These are phyloP conservation scores for Toxonevra muliebris DNA, from an alignment of 2,888 invertebrate genomes.

Conservation along the genomic window DNA sequence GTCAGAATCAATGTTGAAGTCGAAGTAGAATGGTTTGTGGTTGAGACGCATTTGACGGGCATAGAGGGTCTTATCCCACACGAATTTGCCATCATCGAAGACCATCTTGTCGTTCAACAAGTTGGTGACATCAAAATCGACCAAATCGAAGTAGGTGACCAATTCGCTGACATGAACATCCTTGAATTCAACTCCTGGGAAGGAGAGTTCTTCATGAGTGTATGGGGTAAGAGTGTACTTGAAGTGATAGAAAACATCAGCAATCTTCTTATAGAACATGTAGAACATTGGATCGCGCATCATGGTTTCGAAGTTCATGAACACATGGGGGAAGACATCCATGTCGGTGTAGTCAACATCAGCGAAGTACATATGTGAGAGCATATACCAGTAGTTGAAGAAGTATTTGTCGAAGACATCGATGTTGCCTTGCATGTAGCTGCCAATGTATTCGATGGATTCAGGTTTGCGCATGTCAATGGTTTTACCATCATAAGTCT, in stretches of 20 bases:
- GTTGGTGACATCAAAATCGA: conserved; percentile 68
- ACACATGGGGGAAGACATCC: conserved; percentile 67
- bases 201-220: conserved; percentile 69
- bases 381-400: conserved; percentile 46
- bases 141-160: conserved; percentile 75
- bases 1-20: conserved; percentile 70
- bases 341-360: conserved; percentile 44
- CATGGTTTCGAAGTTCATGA: conserved; percentile 73
- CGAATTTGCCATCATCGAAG: conserved; percentile 58
- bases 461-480: conserved; percentile 55
- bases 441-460: conserved; percentile 68
- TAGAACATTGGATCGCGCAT: conserved; percentile 78
- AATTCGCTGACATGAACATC: conserved; percentile 71
- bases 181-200: conserved; percentile 72
- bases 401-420: conserved; percentile 53
- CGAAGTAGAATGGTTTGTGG: conserved; percentile 73
- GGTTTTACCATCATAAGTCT: conserved; percentile 43
- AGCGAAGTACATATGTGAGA: conserved; percentile 40
- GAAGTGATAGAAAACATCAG: conserved; percentile 69
- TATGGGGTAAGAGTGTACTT: conserved; percentile 70
- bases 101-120: conserved; percentile 46
- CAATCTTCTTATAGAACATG: conserved; percentile 71
- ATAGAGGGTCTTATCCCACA: conserved; percentile 53
- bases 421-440: conserved; percentile 67
- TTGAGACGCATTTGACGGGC: conserved; percentile 75